Base-by-base conservation (phyloP, 1,140 invertebrate genomes). In the Aphis craccivora region DNA sequence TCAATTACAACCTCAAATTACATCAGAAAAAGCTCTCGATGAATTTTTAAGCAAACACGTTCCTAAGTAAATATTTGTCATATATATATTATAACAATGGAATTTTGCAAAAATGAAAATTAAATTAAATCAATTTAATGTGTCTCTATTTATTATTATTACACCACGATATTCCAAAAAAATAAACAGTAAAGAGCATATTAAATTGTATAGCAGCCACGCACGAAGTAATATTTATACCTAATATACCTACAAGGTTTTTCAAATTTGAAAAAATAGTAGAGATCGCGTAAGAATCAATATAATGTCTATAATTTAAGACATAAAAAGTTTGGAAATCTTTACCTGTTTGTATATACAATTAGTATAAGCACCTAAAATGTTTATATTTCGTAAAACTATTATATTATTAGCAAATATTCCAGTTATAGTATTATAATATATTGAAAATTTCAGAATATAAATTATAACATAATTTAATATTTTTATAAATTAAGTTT, bases 11-110 rank as follows among this genome's bases (percentile, higher is more conserved):
- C 81, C 76, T 5, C 5, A 53, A 6, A 92, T 51, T 18, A n/a
- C 37, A 55, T 25, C 91, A 84, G 37, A 92, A 23, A 53, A 84
- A 84, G 35, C 43, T 51, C 76, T 92, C 4, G 48, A 92, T 37
- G 91, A 84, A 25, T 92, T 92, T 84, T 92, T 92, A 51, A 48
- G n/a, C 53, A 92, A 53, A 53, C 91, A 92, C 53, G 91, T 84
- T 37, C 91, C 91, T n/a, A 92, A 92, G 91, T 92, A 92, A 51
- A 84, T 45, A 51, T 89, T 53, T 35, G 18, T 53, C 53, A 84
- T 84, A 1, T 60, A 30, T 30, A 60, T 40, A 40, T 40, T 40
- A 40, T 84, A 43, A 43, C 2, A 30, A 84, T 37, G 20, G 35
- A 8, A 22, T 20, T 37, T 40, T 22, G 22, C 22, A 23, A 37